Evolutionary conservation across 1,140 invertebrate species (phyloP).

Genomic region (Euschistus heros): DNA sequence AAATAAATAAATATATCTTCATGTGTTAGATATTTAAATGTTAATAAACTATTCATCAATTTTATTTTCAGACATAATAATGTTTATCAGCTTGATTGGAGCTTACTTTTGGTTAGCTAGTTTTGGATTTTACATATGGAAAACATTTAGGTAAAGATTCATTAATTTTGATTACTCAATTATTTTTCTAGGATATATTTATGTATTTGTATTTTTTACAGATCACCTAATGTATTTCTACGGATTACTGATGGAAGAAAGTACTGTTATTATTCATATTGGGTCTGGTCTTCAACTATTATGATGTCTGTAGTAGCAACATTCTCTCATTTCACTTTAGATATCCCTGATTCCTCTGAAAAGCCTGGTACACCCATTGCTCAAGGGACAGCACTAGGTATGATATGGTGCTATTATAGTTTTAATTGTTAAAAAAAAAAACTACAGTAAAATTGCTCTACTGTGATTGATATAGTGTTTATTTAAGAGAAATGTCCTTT

Average conservation of each 20-base stretch:
- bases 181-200: conserved; percentile 7
- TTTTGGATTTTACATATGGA: conserved; percentile 76
- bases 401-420: neutral
- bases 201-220: conserved; percentile 33
- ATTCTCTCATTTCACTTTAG: conserved; percentile 69
- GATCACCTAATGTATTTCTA: conserved; percentile 69
- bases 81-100: conserved; percentile 59
- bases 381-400: conserved; percentile 50
- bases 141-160: conserved; percentile 55
- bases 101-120: conserved; percentile 77
- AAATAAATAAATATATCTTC: no score
- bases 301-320: conserved; percentile 57
- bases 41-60: no score
- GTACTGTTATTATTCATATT: conserved; percentile 73
- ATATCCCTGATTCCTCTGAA: conserved; percentile 39
- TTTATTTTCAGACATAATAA: conserved; percentile 48
- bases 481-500: no score
- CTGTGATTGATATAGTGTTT: no score
- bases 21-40: no score
- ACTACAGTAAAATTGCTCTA: no score
- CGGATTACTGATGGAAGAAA: conserved; percentile 69
- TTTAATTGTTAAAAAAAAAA: no score
- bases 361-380: conserved; percentile 37
- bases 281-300: conserved; percentile 62
- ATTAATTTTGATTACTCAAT: neutral